Percentiles rank a stretch among this genome's conserved stretches.
These are phyloP conservation scores for Phalanger gymnotis DNA, from an alignment of 2,797 vertebrate species.

Conservation along the genomic window DNA sequence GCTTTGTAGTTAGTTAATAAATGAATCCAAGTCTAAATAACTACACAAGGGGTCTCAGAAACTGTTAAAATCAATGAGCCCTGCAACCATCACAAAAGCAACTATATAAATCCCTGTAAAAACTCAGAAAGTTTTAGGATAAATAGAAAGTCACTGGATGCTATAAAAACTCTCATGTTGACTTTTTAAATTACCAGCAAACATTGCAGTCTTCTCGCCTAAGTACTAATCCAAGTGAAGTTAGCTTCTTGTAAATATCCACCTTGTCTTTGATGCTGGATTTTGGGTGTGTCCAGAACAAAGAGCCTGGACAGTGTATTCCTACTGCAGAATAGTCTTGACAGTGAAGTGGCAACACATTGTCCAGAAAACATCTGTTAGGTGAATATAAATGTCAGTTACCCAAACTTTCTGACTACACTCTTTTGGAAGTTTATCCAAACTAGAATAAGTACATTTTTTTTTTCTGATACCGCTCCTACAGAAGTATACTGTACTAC, in stretches of 20 bases:
- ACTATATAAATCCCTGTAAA: neutral
- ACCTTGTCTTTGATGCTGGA: neutral
- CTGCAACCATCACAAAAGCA: neutral
- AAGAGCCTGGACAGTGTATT: neutral
- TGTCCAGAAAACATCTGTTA: neutral
- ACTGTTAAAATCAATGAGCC: neutral
- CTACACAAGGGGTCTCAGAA: neutral
- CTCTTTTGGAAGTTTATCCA: neutral
- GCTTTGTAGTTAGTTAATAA: neutral
- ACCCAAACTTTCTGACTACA: neutral
- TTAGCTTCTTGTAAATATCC: neutral
- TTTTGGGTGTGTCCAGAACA: neutral
- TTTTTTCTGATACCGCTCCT: neutral
- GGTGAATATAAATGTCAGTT: neutral
- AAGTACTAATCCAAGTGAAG: neutral
- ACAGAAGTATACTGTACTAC: slow-evolving; percentile 5
- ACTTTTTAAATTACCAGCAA: neutral
- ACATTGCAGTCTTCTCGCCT: neutral
- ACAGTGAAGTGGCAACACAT: neutral
- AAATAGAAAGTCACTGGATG: neutral
- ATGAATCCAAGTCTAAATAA: neutral
- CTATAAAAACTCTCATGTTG: neutral
- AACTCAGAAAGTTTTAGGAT: neutral
- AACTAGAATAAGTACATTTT: neutral
- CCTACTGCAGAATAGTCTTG: neutral